Evolutionary conservation across 2,797 vertebrate species (phyloP), one percentile per base, ranked within the genome.

Genomic region (Manis javanica): DNA sequence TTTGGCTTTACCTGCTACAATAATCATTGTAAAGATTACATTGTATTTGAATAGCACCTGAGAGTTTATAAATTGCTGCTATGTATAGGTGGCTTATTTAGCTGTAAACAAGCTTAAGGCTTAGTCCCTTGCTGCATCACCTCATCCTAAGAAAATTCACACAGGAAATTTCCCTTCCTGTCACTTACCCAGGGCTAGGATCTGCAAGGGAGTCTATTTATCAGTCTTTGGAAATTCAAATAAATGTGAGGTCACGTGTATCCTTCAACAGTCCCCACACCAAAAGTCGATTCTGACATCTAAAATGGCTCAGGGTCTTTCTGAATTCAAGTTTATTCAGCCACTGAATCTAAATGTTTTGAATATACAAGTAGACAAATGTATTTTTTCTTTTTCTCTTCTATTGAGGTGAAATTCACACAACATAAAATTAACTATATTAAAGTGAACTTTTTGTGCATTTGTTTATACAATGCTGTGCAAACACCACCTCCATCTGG

Each of bases 101-200:
- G 61, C 49, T 42, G 14, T 29, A 71, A 77, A 42, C 26, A 91
- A 90, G 81, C 63, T 23, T 5, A 8, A 10, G 24, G n/a, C 79
- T 94, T 71, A 84, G 75, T 96, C 77, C 57, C 57, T 87, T 55
- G 12, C 79, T 55, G 12, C 16, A 81, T 81, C 46, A 34, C 42
- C 57, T 97, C 64, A 92, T 42, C 29, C 57, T 68, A 55, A 90
- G 46, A 12, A 77, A 92, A 66, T 71, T 79, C 64, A 66, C 46
- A 29, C 10, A 81, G 75, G 49, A 86, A 68, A 26, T 71, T 85
- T 71, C 61, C 39, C 37, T 19, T 94, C 34, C 37, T 77, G 1
- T 64, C 49, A 66, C 55, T 91, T 74, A 66, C 49, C 49, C 59
- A 39, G 78, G 79, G 15, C 79, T 42, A 31, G 49, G 61, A 31